A percentile compares a stretch with the other conserved stretches of the same genome.
These are phyloP conservation scores for Rhamnusium bicolor DNA, from an alignment of 2,888 invertebrate genomes.

Conservation along the genomic window DNA sequence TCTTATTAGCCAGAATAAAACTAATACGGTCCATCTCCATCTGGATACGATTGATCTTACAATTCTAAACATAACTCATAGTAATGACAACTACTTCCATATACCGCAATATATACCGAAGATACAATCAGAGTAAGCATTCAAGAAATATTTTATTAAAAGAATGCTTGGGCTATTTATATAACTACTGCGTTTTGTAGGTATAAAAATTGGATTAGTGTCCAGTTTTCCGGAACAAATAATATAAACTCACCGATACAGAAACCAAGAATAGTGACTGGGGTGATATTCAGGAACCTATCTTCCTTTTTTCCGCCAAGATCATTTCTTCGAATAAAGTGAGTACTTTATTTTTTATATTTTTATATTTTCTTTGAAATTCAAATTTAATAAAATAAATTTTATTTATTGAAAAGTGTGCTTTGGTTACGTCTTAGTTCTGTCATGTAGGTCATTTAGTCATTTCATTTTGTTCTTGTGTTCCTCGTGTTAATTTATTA, in stretches of 20 bases:
- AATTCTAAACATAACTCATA: conserved; percentile 43
- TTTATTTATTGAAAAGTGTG: too few relatives aligned
- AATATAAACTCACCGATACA: conserved; percentile 9
- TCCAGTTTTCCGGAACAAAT: conserved; percentile 48
- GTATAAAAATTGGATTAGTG: conserved; percentile 40
- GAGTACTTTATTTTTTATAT: too few relatives aligned
- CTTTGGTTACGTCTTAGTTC: too few relatives aligned
- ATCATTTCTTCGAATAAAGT: conserved; percentile 77
- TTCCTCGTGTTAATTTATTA: too few relatives aligned
- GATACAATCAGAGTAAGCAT: conserved; percentile 16
- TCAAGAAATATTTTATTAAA: background rate
- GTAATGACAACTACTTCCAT: conserved; percentile 39
- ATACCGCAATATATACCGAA: conserved; percentile 36
- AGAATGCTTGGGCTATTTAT: too few relatives aligned
- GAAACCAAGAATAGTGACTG: conserved; percentile 58
- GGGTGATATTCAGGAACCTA: conserved; percentile 78
- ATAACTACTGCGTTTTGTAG: conserved; percentile 30
- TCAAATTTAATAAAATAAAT: too few relatives aligned
- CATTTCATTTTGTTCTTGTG: too few relatives aligned
- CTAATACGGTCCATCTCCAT: conserved; percentile 45
- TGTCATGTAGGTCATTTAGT: too few relatives aligned
- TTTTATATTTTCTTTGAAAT: too few relatives aligned
- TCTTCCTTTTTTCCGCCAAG: conserved; percentile 77
- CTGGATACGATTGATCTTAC: conserved; percentile 53
- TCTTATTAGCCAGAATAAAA: conserved; percentile 40